phyloP scores from a whole-genome alignment of 2,797 vertebrate species.

The Morelia viridis region DNA sequence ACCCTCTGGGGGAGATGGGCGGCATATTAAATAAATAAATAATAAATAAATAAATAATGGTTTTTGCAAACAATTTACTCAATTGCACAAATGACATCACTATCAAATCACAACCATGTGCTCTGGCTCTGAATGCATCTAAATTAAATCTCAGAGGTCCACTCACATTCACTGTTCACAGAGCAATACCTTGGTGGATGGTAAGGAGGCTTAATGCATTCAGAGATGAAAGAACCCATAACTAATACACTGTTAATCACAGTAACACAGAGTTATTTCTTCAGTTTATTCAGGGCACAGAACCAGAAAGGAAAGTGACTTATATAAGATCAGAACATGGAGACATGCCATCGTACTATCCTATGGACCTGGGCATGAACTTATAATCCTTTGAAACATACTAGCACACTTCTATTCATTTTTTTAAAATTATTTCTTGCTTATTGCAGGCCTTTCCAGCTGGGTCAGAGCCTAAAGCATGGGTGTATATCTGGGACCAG shows the following conservation, averaged over 20 bases:
- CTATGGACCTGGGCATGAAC: not conserved
- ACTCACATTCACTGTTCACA: not conserved
- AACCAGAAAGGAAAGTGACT: not conserved
- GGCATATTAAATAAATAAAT: no score
- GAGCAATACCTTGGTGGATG: not conserved
- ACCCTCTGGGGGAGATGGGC: no score
- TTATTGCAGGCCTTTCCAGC: not conserved
- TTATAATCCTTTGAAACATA: not conserved
- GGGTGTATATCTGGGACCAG: not conserved
- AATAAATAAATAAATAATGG: not conserved
- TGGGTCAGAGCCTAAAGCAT: not conserved
- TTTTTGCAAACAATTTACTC: not conserved
- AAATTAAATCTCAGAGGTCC: constrained; percentile 1
- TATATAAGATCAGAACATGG: not conserved
- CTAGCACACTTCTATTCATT: not conserved
- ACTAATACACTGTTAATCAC: not conserved
- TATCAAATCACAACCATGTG: not conserved
- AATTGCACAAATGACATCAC: constrained; percentile 2
- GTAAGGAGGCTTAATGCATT: not conserved
- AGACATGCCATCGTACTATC: not conserved
- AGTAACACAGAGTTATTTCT: not conserved
- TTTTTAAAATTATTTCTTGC: not conserved
- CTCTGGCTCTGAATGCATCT: not conserved
- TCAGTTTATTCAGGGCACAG: not conserved
- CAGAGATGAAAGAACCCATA: not conserved